Evolutionary conservation across 1,140 invertebrate genomes (phyloP).

Genomic region (Wasmannia auropunctata): DNA sequence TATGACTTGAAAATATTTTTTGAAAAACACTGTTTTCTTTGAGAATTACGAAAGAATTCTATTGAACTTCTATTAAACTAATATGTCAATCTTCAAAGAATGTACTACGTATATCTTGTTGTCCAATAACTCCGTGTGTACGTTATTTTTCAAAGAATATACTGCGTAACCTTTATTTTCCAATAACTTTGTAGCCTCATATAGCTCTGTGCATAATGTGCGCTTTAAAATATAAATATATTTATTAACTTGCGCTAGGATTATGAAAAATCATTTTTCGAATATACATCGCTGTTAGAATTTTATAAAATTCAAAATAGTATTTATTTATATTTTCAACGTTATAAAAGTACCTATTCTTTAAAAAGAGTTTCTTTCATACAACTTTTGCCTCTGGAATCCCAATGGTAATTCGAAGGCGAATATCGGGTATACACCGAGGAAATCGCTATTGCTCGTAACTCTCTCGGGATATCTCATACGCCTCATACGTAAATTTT

Average conservation of each 20-base stretch:
- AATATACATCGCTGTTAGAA: background rate
- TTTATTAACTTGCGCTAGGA: background rate
- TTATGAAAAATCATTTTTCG: background rate
- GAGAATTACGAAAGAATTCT: background rate
- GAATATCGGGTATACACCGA: background rate
- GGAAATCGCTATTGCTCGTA: background rate
- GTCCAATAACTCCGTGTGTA: background rate
- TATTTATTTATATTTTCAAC: background rate
- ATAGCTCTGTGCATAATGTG: background rate
- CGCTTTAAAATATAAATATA: background rate
- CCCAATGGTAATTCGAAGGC: background rate
- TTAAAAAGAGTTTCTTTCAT: background rate
- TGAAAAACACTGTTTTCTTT: background rate
- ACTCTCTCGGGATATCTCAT: background rate
- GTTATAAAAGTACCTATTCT: background rate
- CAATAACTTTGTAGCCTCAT: background rate
- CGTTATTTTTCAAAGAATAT: background rate
- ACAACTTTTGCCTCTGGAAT: background rate
- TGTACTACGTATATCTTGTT: background rate
- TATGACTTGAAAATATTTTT: background rate
- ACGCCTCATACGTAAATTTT: background rate
- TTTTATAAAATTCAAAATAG: background rate
- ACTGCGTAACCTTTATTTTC: background rate
- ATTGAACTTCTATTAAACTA: background rate
- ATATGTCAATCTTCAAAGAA: background rate